Base-by-base conservation (phyloP, 2,888 invertebrate genomes). In the Panopea generosa region DNA sequence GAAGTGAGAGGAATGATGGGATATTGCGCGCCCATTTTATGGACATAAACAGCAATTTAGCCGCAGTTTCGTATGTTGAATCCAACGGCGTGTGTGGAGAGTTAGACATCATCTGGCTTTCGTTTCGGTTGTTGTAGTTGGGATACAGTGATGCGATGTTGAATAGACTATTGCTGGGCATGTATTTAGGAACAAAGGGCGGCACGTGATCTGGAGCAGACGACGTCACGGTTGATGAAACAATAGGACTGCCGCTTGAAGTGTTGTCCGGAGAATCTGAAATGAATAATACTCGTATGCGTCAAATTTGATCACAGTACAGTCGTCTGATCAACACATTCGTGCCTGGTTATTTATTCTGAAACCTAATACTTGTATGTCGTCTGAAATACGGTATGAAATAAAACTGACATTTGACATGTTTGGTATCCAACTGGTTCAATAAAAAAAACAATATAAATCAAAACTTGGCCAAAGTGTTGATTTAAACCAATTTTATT, bases 11-110 rank as follows among this genome's bases (percentile, higher is more conserved):
- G 90, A 96, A 97, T 0, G 96, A 95, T 0, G 96, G 95, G 59
- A 97, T 95, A 59, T 95, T 95, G 82, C 95, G 94, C 0, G 96
- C 95, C 97, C 97, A 97, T 90, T 96, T 95, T 1, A 97, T 95
- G 0, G 96, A 94, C 40, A 96, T 93, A 86, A 96, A 96, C 26
- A 97, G 93, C 33, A 97, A 92, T 87, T 96, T 96, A 0, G 96
- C 95, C 43, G 87, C 87, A 0, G 95, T 89, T 81, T 93, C 92
- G 83, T 90, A 90, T 2, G 86, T 80, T 26, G 84, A 83, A 45
- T 89, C 86, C n/a, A 76, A 27, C 1, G 82, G 59, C 18, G 61
- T 27, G 33, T 53, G 55, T 29, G 38, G 60, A 2, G 47, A 18
- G 20, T 43, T 40, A 1, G 33, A 6, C 9, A 52, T 3, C 11